Percentiles rank a stretch among this genome's conserved stretches.
Evolutionary conservation across 2,888 invertebrate species (phyloP).

Genomic region (Amphiduros pacificus): DNA sequence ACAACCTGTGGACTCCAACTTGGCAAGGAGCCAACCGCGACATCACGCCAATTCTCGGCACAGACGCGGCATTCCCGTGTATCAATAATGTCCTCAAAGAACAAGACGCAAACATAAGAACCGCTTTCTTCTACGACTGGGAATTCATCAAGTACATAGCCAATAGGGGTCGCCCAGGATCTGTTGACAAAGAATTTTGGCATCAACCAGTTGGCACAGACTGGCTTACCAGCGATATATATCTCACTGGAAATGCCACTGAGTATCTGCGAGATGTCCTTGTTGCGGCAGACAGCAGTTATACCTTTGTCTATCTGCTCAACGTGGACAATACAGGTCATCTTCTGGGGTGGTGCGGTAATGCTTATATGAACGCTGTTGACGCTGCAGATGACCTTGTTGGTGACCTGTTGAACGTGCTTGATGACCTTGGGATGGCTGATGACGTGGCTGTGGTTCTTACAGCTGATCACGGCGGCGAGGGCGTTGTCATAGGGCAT

Average conservation of each 20-base stretch:
- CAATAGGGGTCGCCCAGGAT: conserved; percentile 7
- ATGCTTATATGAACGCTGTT: conserved; percentile 1
- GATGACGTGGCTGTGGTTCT: conserved; percentile 1
- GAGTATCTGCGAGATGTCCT: not conserved
- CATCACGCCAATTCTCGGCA: conserved; percentile 14
- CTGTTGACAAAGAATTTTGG: conserved; percentile 10
- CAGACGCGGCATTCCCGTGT: conserved; percentile 3
- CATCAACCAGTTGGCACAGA: too few relatives aligned
- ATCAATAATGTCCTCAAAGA: conserved; percentile 4
- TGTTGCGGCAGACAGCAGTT: conserved; percentile 9
- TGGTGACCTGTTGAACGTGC: conserved; percentile 7
- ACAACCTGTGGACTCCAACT: conserved; percentile 13
- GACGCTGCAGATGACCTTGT: conserved; percentile 8
- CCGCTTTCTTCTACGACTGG: conserved; percentile 17
- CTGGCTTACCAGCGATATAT: too few relatives aligned
- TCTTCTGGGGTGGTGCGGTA: conserved; percentile 9
- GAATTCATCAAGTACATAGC: not conserved
- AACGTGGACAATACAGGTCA: conserved; percentile 9
- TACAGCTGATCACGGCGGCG: conserved; percentile 16
- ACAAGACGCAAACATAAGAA: conserved; percentile 10
- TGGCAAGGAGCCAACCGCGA: conserved; percentile 9
- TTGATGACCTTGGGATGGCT: conserved; percentile 1
- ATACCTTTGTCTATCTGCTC: conserved; percentile 4
- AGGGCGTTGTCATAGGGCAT: not conserved
- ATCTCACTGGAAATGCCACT: not conserved